Percentiles rank a stretch among this genome's conserved stretches.
phyloP scores from a whole-genome alignment of 2,113 vertebrate species.

The Zeus faber region DNA sequence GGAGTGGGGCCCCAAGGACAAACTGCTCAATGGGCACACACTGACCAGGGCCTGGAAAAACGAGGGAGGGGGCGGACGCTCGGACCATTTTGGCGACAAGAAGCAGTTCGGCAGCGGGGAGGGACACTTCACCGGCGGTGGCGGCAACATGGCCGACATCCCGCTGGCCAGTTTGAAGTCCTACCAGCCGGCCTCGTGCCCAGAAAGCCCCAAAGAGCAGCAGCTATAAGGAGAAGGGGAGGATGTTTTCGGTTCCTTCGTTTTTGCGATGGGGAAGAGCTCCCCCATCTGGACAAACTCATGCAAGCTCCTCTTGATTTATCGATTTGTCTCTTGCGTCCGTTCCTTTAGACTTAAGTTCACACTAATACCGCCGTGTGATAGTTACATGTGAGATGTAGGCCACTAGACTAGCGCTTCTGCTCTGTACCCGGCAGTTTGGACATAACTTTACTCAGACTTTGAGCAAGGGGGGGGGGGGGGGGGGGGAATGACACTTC shows the following conservation, averaged over 20 bases:
- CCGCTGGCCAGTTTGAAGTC: conserved; percentile 95
- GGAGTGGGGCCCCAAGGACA: conserved; percentile 95
- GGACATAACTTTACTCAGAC: too few relatives aligned
- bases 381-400: conserved; percentile 85
- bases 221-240: too few relatives aligned
- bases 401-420: conserved; percentile 87
- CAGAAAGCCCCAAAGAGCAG: conserved; percentile 94
- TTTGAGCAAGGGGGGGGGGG: too few relatives aligned
- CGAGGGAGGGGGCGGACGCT: conserved; percentile 81
- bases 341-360: conserved; percentile 72
- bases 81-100: conserved; percentile 91
- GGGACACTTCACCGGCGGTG: conserved; percentile 86
- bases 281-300: conserved; percentile 29
- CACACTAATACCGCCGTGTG: conserved; percentile 81
- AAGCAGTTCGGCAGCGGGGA: conserved; percentile 91
- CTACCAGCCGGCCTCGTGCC: conserved; percentile 86
- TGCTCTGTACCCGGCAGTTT: conserved; percentile 79
- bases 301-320: conserved; percentile 29
- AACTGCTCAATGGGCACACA: conserved; percentile 96
- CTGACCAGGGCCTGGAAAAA: conserved; percentile 95
- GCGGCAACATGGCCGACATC: conserved; percentile 90
- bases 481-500: too few relatives aligned
- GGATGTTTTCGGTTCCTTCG: too few relatives aligned
- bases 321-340: conserved; percentile 42
- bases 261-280: conserved; percentile 36